Percentiles rank a stretch among this genome's conserved stretches.
Conservation (phyloP, 2,888 invertebrate species). For the Eugnorisma glareosa region DNA sequence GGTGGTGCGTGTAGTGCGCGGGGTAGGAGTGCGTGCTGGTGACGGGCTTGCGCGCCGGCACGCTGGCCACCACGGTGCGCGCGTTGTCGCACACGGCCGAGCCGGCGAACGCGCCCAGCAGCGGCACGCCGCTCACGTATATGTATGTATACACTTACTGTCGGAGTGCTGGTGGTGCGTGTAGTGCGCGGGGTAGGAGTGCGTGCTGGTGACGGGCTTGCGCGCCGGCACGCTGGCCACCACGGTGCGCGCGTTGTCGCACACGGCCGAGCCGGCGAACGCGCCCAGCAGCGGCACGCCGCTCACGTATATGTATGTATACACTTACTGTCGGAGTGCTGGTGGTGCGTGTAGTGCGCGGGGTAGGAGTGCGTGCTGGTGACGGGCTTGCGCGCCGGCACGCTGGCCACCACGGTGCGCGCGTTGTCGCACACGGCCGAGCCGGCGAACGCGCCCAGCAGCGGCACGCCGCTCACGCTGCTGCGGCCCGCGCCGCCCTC, state of each 20-base stretch:
- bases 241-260: constrained; percentile 93
- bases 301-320: not conserved
- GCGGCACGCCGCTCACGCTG: constrained; percentile 77
- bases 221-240: constrained; percentile 90
- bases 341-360: constrained; percentile 60
- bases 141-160: constrained; percentile 30
- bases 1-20: constrained; percentile 60
- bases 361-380: constrained; percentile 46
- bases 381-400: constrained; percentile 84
- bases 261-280: constrained; percentile 93
- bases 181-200: constrained; percentile 62
- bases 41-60: constrained; percentile 84
- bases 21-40: constrained; percentile 47
- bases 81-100: not conserved
- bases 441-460: constrained; percentile 86
- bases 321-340: constrained; percentile 62
- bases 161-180: constrained; percentile 64
- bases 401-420: constrained; percentile 62
- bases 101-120: constrained; percentile 88
- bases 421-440: constrained; percentile 9
- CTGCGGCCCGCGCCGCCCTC: constrained; percentile 49
- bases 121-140: not conserved
- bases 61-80: constrained; percentile 63
- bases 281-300: not conserved
- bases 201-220: constrained; percentile 73